Percentiles rank a stretch among this genome's conserved stretches.
Evolutionary conservation across 2,888 invertebrate species (phyloP).

Genomic region (Mycalesis mineus): DNA sequence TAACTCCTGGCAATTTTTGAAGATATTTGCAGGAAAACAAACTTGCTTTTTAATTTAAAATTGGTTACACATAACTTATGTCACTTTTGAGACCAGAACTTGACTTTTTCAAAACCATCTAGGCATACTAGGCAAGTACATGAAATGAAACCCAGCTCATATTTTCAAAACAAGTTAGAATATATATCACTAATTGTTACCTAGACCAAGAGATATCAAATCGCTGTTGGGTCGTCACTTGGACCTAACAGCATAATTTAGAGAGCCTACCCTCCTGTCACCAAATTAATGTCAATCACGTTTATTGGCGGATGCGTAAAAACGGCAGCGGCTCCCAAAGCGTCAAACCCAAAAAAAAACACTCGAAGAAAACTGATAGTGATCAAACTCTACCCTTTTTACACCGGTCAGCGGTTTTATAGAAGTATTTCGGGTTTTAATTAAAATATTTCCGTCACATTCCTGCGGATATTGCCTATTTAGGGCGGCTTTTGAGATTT

Average conservation of each 20-base stretch:
- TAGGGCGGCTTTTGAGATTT: constrained; percentile 35
- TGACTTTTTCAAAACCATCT: too few relatives aligned
- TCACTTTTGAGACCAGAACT: too few relatives aligned
- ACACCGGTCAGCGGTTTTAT: constrained; percentile 58
- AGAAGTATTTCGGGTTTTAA: constrained; percentile 60
- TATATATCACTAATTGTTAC: too few relatives aligned
- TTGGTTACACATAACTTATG: too few relatives aligned
- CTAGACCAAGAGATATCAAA: too few relatives aligned
- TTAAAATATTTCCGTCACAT: constrained; percentile 35
- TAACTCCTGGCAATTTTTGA: too few relatives aligned
- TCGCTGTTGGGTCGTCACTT: background rate
- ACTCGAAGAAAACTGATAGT: constrained; percentile 52
- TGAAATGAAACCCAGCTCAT: too few relatives aligned
- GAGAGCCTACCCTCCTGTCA: constrained; percentile 14
- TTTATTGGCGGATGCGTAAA: constrained; percentile 69
- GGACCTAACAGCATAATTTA: background rate
- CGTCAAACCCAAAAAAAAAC: constrained; percentile 36
- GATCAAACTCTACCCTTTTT: constrained; percentile 55
- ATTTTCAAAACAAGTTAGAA: too few relatives aligned
- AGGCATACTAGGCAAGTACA: too few relatives aligned
- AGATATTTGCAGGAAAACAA: too few relatives aligned
- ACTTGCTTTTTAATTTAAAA: too few relatives aligned
- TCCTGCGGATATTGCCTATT: constrained; percentile 44
- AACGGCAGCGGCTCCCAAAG: constrained; percentile 54
- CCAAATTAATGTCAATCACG: constrained; percentile 67